Evolutionary conservation across 2,797 vertebrate genomes (phyloP).

Genomic region (Brachyrhaphis roseni): DNA sequence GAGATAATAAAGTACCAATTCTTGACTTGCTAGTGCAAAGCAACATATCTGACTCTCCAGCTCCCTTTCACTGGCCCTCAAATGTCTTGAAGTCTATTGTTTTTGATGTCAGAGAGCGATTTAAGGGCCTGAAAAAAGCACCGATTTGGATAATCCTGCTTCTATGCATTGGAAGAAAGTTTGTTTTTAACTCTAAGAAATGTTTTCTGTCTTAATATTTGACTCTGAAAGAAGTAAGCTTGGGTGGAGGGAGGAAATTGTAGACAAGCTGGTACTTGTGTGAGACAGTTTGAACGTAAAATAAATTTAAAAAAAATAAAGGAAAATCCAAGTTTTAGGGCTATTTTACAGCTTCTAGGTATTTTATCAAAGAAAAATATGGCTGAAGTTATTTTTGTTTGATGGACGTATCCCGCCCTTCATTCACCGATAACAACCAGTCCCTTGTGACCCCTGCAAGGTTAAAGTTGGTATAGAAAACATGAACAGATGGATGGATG

Average conservation of each 20-base stretch:
- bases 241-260: neutral
- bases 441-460: neutral
- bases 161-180: neutral
- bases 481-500: neutral
- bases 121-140: neutral
- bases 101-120: neutral
- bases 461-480: neutral
- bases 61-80: neutral
- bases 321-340: neutral
- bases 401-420: neutral
- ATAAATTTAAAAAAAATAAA: neutral
- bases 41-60: neutral
- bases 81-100: neutral
- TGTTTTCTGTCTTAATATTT: neutral
- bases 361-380: neutral
- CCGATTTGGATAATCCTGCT: neutral
- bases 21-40: neutral
- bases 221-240: neutral
- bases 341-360: neutral
- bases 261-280: neutral
- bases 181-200: neutral
- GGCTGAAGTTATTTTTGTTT: neutral
- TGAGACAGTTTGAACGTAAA: neutral
- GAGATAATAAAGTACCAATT: neutral
- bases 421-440: neutral